phyloP scores from a whole-genome alignment of 2,797 vertebrate species.

The Bradypodion pumilum region DNA sequence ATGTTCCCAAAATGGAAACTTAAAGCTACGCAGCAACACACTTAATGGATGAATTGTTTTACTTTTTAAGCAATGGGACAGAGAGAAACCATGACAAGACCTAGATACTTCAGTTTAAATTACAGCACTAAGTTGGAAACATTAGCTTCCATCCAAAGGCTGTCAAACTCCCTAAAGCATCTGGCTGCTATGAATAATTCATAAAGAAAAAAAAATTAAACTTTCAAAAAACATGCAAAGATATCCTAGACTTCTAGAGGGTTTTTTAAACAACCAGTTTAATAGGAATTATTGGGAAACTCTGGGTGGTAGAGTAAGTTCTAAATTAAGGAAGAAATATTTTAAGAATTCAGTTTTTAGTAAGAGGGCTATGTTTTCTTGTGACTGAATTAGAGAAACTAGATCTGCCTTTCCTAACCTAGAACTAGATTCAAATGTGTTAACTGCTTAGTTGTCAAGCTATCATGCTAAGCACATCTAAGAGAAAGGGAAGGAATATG shows the following conservation, averaged over 20 bases:
- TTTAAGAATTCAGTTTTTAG: not conserved
- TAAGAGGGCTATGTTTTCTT: not conserved
- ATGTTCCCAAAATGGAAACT: not conserved
- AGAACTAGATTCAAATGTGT: not conserved
- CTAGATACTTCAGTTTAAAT: slow-evolving; percentile 74
- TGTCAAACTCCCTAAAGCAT: slow-evolving; percentile 65
- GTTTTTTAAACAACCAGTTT: slow-evolving; percentile 7
- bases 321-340: not conserved
- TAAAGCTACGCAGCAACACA: not conserved
- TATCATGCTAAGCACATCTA: not conserved
- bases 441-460: not conserved
- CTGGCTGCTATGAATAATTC: slow-evolving; percentile 71
- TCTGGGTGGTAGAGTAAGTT: not conserved
- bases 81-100: slow-evolving; percentile 56
- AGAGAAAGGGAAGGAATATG: not conserved
- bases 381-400: no score
- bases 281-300: not conserved
- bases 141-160: slow-evolving; percentile 60
- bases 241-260: slow-evolving; percentile 11
- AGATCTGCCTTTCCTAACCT: not conserved
- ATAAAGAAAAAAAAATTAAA: slow-evolving; percentile 51
- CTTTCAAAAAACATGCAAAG: slow-evolving; percentile 17
- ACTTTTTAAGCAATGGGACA: slow-evolving; percentile 43
- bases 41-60: no score
- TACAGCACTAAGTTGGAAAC: slow-evolving; percentile 60